Conservation (phyloP, 2,113 vertebrate species). For the Trichechus manatus region DNA sequence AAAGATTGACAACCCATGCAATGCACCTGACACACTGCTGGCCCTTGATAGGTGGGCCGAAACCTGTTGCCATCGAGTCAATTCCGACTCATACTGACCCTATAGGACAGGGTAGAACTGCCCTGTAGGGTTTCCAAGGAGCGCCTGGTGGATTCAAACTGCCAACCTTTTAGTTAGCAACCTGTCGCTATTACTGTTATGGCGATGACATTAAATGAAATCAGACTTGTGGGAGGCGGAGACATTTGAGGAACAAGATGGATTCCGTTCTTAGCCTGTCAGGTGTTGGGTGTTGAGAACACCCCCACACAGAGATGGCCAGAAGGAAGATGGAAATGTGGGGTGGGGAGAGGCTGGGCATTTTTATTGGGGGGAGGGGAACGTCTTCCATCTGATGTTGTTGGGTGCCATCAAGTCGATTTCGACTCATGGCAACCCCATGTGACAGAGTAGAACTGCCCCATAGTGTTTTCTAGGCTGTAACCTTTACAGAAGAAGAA, state of each 20-base stretch:
- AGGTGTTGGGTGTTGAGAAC: neutral
- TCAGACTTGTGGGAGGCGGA: neutral
- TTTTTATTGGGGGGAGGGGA: neutral
- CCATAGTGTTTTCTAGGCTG: neutral
- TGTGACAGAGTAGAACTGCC: neutral
- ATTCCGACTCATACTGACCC: too few relatives aligned
- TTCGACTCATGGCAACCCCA: neutral
- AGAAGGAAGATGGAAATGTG: neutral
- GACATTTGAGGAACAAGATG: neutral
- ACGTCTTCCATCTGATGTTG: neutral
- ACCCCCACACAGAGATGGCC: neutral
- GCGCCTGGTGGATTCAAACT: too few relatives aligned
- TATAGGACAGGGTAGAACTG: too few relatives aligned
- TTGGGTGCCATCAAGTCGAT: neutral
- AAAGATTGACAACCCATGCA: neutral
- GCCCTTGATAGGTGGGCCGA: neutral
- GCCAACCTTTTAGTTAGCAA: too few relatives aligned
- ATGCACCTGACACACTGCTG: neutral
- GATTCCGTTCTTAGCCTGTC: slow-evolving; percentile 1
- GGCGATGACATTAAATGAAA: neutral
- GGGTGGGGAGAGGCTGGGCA: neutral
- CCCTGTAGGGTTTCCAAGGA: too few relatives aligned
- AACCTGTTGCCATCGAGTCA: too few relatives aligned
- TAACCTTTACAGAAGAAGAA: neutral
- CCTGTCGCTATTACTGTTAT: neutral